Evolutionary conservation across 2,797 vertebrate genomes (phyloP), one percentile per base, ranked within the genome.

Genomic region (Poecile montanus): DNA sequence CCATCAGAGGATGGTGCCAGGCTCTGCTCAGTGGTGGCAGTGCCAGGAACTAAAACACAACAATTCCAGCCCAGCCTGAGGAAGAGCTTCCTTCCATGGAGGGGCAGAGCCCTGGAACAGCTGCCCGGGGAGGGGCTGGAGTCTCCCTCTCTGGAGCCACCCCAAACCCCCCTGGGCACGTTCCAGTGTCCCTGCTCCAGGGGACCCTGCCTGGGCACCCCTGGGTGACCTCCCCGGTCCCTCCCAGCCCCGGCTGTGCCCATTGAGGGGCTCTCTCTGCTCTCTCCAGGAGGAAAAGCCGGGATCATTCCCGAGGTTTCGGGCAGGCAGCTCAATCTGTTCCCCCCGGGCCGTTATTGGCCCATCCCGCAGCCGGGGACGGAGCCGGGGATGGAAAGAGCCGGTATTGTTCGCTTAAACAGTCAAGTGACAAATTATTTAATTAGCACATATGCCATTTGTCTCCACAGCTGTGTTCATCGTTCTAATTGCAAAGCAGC

Each of bases 401-500:
- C 90, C 92, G 67, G 96, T 87, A 96, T 97, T 98, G 98, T 98
- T 98, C 97, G 97, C 97, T 96, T 97, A 98, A 38, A 97, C 97
- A 96, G 97, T 97, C 97, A 97, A 98, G 97, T 97, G 98, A 98
- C 98, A 98, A 98, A 98, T 98, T 98, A 98, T 98, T 98, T 98
- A 98, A 98, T 98, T 98, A 98, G 97, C 97, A 97, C 98, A 97
- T 98, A 98, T 97, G 98, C 95, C 96, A 89, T 97, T 97, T 97
- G 97, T 97, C 97, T 97, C 97, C 87, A 61, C 97, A 98, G 97
- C 98, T 97, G 97, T 95, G 97, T 97, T 98, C 97, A 97, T 97
- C 68, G 61, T 92, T 86, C 97, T 98, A 98, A 98, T 98, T 98
- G 97, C 97, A 95, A 96, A 96, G 97, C 93, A 75, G 96, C 89